These are phyloP conservation scores for Drosophila nikananu DNA, from an alignment of 1,140 invertebrate genomes.

Conservation along the genomic window DNA sequence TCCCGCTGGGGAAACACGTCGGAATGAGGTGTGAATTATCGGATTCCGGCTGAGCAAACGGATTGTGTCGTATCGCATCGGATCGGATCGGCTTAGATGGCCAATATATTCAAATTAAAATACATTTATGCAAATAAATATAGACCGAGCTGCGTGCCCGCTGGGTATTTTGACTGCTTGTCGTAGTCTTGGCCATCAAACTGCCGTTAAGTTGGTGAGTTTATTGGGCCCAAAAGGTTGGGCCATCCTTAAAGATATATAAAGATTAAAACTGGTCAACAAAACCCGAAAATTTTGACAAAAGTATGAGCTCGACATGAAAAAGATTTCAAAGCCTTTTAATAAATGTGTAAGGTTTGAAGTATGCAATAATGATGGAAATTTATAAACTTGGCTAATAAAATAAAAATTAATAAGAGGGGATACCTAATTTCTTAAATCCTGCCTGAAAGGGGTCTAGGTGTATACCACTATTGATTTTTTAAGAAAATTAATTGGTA, in stretches of 20 bases:
- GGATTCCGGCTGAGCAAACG: slow-evolving; percentile 33
- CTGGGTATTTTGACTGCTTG: slow-evolving; percentile 69
- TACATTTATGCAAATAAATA: slow-evolving; percentile 66
- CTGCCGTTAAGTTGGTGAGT: slow-evolving; percentile 71
- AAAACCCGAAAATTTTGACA: not conserved
- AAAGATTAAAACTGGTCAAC: slow-evolving; percentile 8
- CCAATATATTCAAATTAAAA: slow-evolving; percentile 78
- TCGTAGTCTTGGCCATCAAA: slow-evolving; percentile 68
- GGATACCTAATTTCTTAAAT: not conserved
- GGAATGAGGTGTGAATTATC: slow-evolving; percentile 79
- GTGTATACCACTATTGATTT: not conserved
- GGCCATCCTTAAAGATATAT: slow-evolving; percentile 6
- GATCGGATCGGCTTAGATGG: slow-evolving; percentile 41
- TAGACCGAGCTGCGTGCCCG: slow-evolving; percentile 41
- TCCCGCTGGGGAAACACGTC: slow-evolving; percentile 25
- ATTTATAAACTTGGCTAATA: not conserved
- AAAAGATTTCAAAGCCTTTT: slow-evolving; percentile 8
- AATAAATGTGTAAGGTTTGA: not conserved
- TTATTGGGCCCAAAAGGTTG: slow-evolving; percentile 60
- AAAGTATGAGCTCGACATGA: not conserved
- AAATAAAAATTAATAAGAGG: not conserved
- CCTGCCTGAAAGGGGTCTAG: not conserved
- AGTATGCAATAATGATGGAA: not conserved
- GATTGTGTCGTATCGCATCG: slow-evolving; percentile 19
- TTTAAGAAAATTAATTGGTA: too few species aligned